phyloP scores from a whole-genome alignment of 2,888 invertebrate genomes.

The Cotesia congregata region DNA sequence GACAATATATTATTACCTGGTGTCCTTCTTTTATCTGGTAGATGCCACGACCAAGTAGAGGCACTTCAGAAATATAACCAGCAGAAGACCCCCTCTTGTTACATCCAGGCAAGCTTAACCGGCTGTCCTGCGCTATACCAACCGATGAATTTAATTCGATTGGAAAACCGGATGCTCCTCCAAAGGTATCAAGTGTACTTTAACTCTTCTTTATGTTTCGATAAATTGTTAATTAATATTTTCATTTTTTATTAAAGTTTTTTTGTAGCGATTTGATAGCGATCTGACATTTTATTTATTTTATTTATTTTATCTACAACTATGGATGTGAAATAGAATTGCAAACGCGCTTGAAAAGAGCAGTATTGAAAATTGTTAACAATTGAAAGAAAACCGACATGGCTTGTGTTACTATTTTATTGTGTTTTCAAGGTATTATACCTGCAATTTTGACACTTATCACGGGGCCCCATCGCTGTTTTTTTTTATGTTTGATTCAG shows the following conservation, averaged over 20 bases:
- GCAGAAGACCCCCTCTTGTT: slow-evolving; percentile 39
- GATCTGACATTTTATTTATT: no score
- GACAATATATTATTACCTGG: slow-evolving; percentile 62
- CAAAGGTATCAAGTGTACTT: slow-evolving; percentile 6
- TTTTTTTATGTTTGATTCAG: background rate
- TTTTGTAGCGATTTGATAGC: background rate
- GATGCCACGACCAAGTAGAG: slow-evolving; percentile 19
- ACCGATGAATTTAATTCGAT: slow-evolving; percentile 51
- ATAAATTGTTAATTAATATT: background rate
- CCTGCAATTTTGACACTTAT: slow-evolving; percentile 67
- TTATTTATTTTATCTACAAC: no score
- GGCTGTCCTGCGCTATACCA: slow-evolving; percentile 37
- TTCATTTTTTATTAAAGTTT: slow-evolving; percentile 6
- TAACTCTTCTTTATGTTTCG: background rate
- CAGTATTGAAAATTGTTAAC: slow-evolving; percentile 51
- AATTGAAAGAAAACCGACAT: slow-evolving; percentile 45
- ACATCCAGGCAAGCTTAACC: slow-evolving; percentile 49
- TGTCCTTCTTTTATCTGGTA: slow-evolving; percentile 51
- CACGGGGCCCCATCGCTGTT: slow-evolving; percentile 59
- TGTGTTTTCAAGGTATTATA: slow-evolving; percentile 59
- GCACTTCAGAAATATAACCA: background rate
- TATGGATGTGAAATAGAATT: slow-evolving; percentile 23
- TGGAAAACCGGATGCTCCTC: slow-evolving; percentile 34
- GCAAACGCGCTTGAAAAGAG: slow-evolving; percentile 58
- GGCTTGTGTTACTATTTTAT: slow-evolving; percentile 65